These are phyloP conservation scores for Drosophila malerkotliana DNA, from an alignment of 1,140 invertebrate species.

Conservation along the genomic window DNA sequence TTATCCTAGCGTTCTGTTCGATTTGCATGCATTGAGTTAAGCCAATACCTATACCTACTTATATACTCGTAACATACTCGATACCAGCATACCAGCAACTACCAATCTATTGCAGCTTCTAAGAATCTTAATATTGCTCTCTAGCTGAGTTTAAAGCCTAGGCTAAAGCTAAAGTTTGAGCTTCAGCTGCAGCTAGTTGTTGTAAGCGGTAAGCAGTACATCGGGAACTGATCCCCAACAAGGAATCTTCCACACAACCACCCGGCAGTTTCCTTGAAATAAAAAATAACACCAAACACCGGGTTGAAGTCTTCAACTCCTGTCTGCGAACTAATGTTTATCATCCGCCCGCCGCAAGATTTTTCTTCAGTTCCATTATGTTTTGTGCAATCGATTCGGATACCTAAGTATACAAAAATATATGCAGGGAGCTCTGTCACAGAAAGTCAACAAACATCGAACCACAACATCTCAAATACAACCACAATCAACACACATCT, in stretches of 20 bases:
- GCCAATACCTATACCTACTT: constrained; percentile 44
- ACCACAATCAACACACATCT: constrained; percentile 55
- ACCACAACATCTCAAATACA: constrained; percentile 35
- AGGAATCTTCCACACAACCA: constrained; percentile 7
- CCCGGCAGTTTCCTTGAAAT: constrained; percentile 1
- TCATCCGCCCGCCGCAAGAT: constrained; percentile 67
- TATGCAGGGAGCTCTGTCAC: constrained; percentile 78
- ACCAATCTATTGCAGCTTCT: constrained; percentile 62
- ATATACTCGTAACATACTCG: constrained; percentile 59
- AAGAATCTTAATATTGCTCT: constrained; percentile 14
- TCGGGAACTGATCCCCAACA: constrained; percentile 11
- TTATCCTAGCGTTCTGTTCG: constrained; percentile 66
- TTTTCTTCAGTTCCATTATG: constrained; percentile 58
- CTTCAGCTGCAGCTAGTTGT: constrained; percentile 30
- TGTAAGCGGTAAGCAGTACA: constrained; percentile 36
- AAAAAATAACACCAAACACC: neutral
- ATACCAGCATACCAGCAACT: constrained; percentile 41
- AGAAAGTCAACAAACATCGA: constrained; percentile 65
- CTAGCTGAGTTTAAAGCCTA: neutral
- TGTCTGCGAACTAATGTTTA: constrained; percentile 73
- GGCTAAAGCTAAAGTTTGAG: constrained; percentile 2
- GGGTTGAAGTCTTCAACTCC: constrained; percentile 10
- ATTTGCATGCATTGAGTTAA: constrained; percentile 74
- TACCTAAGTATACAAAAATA: constrained; percentile 38
- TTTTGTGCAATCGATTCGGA: constrained; percentile 55